Conservation (phyloP, 2,888 invertebrate genomes). For the Trichopria drosophilae region DNA sequence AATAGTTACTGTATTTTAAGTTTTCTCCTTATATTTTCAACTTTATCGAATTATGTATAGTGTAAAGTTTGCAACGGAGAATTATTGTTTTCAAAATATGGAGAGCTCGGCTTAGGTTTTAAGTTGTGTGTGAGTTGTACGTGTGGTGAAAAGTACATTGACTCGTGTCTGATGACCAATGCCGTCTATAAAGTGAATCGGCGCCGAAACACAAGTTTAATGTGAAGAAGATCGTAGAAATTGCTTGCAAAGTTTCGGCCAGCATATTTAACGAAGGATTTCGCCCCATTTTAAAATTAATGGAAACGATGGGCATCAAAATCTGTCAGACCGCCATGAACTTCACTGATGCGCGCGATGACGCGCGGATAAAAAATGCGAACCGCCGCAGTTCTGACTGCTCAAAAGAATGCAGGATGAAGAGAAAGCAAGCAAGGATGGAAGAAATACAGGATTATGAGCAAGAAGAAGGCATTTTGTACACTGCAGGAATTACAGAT, state of each 20-base stretch:
- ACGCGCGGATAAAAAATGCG: too few relatives aligned
- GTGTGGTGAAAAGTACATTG: conserved; percentile 29
- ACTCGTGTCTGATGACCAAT: conserved; percentile 29
- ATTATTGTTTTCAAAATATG: conserved; percentile 27
- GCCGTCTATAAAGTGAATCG: conserved; percentile 33
- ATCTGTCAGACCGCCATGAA: too few relatives aligned
- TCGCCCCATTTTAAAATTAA: too few relatives aligned
- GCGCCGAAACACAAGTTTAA: conserved; percentile 31
- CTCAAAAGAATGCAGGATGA: too few relatives aligned
- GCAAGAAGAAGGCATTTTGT: too few relatives aligned
- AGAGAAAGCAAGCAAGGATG: too few relatives aligned
- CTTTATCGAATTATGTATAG: conserved; percentile 22
- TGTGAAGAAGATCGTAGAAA: conserved; percentile 30
- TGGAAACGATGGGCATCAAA: too few relatives aligned
- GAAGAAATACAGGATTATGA: too few relatives aligned
- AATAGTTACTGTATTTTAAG: conserved; percentile 4
- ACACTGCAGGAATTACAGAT: conserved; percentile 22
- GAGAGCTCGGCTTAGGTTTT: conserved; percentile 29
- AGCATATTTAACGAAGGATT: conserved; percentile 31
- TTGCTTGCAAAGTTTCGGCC: conserved; percentile 26
- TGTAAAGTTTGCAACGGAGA: conserved; percentile 32
- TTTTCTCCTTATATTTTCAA: conserved; percentile 12
- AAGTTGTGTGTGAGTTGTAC: conserved; percentile 29
- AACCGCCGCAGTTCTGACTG: too few relatives aligned
- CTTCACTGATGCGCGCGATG: conserved; percentile 16